Conservation (phyloP, 2,888 invertebrate species). For the Mimumesa dahlbomi region DNA sequence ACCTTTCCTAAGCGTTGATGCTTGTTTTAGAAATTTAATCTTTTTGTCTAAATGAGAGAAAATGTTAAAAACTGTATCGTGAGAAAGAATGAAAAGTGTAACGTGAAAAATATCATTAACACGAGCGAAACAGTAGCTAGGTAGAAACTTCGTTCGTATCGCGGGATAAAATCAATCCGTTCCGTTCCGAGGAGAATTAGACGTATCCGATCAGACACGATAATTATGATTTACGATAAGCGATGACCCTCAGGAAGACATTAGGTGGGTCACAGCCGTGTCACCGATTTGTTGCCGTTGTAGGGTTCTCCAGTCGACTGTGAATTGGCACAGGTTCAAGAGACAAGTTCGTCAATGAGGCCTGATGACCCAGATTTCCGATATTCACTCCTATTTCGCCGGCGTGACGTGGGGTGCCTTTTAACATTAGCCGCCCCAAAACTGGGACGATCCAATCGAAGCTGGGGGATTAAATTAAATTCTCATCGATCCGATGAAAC, state of each 20-base stretch:
- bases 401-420: slow-evolving; percentile 16
- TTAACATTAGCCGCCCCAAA: slow-evolving; percentile 34
- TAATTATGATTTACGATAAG: slow-evolving; percentile 37
- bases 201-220: slow-evolving; percentile 9
- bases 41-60: too few species aligned
- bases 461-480: slow-evolving; percentile 25
- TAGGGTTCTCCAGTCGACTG: slow-evolving; percentile 25
- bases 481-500: slow-evolving; percentile 6
- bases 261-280: slow-evolving; percentile 44
- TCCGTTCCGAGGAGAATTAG: background rate
- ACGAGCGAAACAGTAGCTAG: too few species aligned
- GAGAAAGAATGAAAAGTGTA: too few species aligned
- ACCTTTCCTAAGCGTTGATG: too few species aligned
- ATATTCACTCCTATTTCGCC: slow-evolving; percentile 20
- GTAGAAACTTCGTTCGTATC: too few species aligned
- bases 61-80: too few species aligned
- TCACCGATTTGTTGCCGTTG: slow-evolving; percentile 31
- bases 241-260: slow-evolving; percentile 30
- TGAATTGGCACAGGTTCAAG: slow-evolving; percentile 61
- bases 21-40: too few species aligned
- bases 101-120: too few species aligned
- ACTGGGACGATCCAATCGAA: slow-evolving; percentile 49
- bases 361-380: slow-evolving; percentile 56
- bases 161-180: too few species aligned
- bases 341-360: slow-evolving; percentile 62